Base-by-base conservation (phyloP, 1,140 invertebrate species). In the Meloidogyne exigua region DNA sequence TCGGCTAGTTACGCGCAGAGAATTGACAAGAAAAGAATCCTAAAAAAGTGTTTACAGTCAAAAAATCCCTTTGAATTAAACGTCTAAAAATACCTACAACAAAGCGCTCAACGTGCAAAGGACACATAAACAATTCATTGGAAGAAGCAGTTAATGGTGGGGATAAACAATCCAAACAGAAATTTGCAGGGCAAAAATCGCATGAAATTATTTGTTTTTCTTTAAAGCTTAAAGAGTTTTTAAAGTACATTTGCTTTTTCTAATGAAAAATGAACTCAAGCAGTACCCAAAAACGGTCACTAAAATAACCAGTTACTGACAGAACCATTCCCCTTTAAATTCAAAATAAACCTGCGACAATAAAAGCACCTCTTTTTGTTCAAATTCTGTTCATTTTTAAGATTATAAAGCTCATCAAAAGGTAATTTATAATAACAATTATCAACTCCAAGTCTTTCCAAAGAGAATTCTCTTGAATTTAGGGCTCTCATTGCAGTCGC, bases 91-190 rank as follows among this genome's bases (percentile, higher is more conserved):
- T 57, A 70, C 26, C 36, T 4, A 91, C 90, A 90, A 89, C 92
- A 92, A 78, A 95, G 90, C 82, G 92, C 91, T 97, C 93, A 1
- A 93, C 91, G 89, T 98, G 95, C 89, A 94, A 94, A 0, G 95
- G 95, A 89, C 95, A 98, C 94, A 97, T 96, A 95, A 95, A 98
- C 68, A 92, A 89, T 0, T 92, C 93, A 25, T 92, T 92, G 1
- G 95, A 95, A 76, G 94, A 89, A 9, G 92, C 91, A 0, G 94
- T 93, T 23, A 97, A 88, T 0, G 95, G 95, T 21, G 95, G 94
- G 88, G 95, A 92, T 32, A 97, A 88, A 86, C 95, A 98, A 87
- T 98, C 95, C 78, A 93, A 90, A 88, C 97, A 95, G 88, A 92
- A 97, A 81, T 92, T 91, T 67, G 94, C 88, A 0, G 93, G 92